These are phyloP conservation scores for Coecobrya sp. DNA, from an alignment of 2,888 invertebrate species.

Conservation along the genomic window DNA sequence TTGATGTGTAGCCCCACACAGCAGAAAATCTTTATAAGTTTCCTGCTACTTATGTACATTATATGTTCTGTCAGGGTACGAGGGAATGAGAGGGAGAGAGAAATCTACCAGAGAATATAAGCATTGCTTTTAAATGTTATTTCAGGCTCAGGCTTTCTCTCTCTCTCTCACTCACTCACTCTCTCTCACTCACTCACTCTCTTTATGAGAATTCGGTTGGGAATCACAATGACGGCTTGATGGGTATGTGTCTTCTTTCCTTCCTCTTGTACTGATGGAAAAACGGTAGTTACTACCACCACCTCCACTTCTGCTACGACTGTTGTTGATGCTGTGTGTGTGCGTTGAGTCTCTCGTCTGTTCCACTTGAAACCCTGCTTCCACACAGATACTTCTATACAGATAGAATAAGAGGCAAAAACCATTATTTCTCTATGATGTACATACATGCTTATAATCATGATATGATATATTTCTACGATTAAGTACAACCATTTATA, in stretches of 20 bases:
- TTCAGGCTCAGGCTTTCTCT: constrained; percentile 77
- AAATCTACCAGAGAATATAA: constrained; percentile 1
- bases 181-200: constrained; percentile 47
- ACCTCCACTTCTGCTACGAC: neutral
- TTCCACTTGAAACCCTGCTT: constrained; percentile 55
- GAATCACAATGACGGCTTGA: constrained; percentile 82
- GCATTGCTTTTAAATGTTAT: constrained; percentile 79
- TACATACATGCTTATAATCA: constrained; percentile 18
- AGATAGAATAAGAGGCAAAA: neutral
- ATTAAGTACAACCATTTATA: neutral
- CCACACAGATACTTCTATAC: neutral
- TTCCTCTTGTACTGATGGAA: constrained; percentile 52
- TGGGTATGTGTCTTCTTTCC: constrained; percentile 74
- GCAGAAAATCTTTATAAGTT: constrained; percentile 48
- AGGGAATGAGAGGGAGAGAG: constrained; percentile 14
- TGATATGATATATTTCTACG: neutral
- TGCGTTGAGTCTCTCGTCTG: constrained; percentile 20
- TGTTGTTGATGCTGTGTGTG: constrained; percentile 49
- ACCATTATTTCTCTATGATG: neutral
- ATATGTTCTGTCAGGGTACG: neutral
- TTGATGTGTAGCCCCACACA: constrained; percentile 63
- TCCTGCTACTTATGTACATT: neutral
- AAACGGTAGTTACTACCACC: constrained; percentile 66
- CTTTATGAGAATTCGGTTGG: constrained; percentile 83
- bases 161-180: no score